Base-by-base conservation (phyloP, 2,113 vertebrate genomes). In the Prionailurus bengalensis region DNA sequence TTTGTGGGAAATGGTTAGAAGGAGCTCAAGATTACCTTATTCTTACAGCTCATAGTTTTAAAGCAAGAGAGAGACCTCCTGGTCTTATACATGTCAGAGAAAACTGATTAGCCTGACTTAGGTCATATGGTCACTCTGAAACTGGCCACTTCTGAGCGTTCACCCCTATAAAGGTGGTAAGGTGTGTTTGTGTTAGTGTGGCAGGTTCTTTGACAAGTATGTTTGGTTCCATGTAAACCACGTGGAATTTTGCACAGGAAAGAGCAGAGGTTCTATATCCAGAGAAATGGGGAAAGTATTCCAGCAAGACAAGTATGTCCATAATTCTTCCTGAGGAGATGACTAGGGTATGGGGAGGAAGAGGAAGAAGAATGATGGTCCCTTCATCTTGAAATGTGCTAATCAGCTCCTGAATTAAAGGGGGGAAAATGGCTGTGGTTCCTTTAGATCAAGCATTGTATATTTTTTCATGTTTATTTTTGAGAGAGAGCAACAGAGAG, bases 311-410 rank as follows among this genome's bases (percentile, higher is more conserved):
- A 95, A 55, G 53, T 71, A 7, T 42, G 39, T 83, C 42, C 87
- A 51, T 42, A 45, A 79, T 6, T 16, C 19, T 80, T 96, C 48
- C 79, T n/a, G 48, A 89, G 84, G 89, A 95, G 91, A 86, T 70
- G 21, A 12, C 51, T n/a, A n/a, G 45, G 39, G 15, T 51, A 15
- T 4, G 8, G 45, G 45, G 36, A 63, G 84, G 36, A 66, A 33
- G 23, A 48, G 61, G 51, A 70, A 31, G 61, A 68, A 65, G 88
- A 88, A 84, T 87, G 21, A 70, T 33, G 33, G 16, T 5, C 2
- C 8, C 51, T 87, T 93, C 16, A 9, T 71, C 58, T 89, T 74
- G 29, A 85, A 66, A 51, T 79, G 48, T 14, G 1, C 27, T 66
- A 48, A 68, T 36, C 21, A 78, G n/a, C 8, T 83, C 55, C 85